Evolutionary conservation across 2,888 invertebrate species (phyloP).

Genomic region (Mongoloraphidia duomilia): DNA sequence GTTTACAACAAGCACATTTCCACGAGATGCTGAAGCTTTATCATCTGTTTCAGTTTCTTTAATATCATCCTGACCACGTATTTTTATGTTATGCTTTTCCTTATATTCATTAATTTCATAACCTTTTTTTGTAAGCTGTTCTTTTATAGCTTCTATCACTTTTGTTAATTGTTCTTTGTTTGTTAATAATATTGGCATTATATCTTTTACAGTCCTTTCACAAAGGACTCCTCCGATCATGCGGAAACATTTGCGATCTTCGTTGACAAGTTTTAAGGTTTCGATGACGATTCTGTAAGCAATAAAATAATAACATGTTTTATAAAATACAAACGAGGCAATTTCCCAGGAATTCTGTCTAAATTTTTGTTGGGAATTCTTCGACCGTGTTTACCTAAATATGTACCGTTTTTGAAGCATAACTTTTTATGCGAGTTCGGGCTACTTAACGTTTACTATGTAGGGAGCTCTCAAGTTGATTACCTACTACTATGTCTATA

Average conservation of each 20-base stretch:
- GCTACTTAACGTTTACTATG: too few species aligned
- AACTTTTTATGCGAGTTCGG: neutral
- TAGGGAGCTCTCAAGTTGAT: too few species aligned
- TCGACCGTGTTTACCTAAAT: neutral
- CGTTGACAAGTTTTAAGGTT: conserved; percentile 73
- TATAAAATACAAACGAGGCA: too few species aligned
- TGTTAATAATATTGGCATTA: conserved; percentile 66
- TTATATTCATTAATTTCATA: conserved; percentile 83
- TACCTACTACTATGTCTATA: too few species aligned
- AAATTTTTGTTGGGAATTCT: too few species aligned
- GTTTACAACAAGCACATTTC: conserved; percentile 27
- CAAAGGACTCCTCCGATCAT: conserved; percentile 89
- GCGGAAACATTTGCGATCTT: conserved; percentile 77
- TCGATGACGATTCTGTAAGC: conserved; percentile 79
- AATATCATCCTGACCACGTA: conserved; percentile 52
- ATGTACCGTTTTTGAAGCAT: neutral
- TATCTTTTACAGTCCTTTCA: conserved; percentile 82
- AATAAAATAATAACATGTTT: conserved; percentile 9
- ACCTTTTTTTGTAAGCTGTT: conserved; percentile 75
- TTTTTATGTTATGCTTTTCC: conserved; percentile 76
- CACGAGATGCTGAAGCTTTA: conserved; percentile 20
- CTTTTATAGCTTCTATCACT: conserved; percentile 63
- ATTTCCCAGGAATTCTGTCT: too few species aligned
- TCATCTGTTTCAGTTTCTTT: conserved; percentile 15
- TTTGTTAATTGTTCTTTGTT: conserved; percentile 70